Evolutionary conservation across 2,888 invertebrate genomes (phyloP).

Genomic region (Leucophora obtusa): DNA sequence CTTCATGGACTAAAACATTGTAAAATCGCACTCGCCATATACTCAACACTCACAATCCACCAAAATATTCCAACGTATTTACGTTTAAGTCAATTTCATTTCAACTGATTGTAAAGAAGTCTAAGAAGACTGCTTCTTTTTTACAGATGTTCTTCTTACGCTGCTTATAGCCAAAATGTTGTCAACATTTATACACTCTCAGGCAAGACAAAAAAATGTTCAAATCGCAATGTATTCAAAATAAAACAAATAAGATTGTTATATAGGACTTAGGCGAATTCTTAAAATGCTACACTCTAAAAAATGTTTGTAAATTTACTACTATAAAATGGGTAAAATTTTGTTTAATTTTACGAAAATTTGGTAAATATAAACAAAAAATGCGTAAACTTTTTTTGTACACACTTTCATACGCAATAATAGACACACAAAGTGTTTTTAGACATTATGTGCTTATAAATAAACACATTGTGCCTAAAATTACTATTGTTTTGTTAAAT

Average conservation of each 20-base stretch:
- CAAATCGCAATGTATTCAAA: neutral
- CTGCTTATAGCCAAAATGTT: constrained; percentile 21
- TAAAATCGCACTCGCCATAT: constrained; percentile 6
- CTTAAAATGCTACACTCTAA: no score
- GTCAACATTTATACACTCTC: constrained; percentile 30
- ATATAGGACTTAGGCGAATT: no score
- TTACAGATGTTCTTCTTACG: constrained; percentile 40
- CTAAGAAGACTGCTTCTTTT: constrained; percentile 9
- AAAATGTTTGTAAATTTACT: no score
- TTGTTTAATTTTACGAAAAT: no score
- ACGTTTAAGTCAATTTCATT: constrained; percentile 55
- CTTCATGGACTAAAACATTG: constrained; percentile 5
- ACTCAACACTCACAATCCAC: constrained; percentile 18
- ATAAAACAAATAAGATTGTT: neutral
- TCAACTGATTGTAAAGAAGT: constrained; percentile 41
- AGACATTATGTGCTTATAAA: no score
- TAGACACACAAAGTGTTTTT: no score
- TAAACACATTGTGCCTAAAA: no score
- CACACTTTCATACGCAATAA: no score
- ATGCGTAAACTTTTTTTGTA: no score
- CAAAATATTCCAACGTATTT: constrained; percentile 29
- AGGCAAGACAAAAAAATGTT: constrained; percentile 21
- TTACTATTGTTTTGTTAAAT: no score
- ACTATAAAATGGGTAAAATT: no score
- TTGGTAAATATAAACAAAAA: no score